Conservation (phyloP, 30 jellyfish, hydroid and myxozoan species). For the Turritopsis dohrnii region DNA sequence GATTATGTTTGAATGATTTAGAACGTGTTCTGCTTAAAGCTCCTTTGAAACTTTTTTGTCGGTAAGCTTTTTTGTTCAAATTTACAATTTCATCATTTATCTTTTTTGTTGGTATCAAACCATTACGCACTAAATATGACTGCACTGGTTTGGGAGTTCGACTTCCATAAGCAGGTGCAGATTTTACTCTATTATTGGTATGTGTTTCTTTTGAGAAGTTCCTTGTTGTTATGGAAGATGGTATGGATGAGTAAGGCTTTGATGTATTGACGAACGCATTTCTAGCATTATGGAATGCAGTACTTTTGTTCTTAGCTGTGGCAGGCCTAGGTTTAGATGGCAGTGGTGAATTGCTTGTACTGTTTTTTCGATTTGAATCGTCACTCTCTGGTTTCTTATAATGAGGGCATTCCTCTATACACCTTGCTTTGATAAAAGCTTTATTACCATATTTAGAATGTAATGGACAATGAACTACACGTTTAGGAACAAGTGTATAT, state of each 20-base stretch:
- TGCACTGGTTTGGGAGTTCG: constrained; percentile 34
- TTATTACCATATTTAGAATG: constrained; percentile 41
- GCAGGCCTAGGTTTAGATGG: background rate
- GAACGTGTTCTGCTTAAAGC: constrained; percentile 23
- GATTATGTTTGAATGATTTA: constrained; percentile 6
- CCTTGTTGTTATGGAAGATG: background rate
- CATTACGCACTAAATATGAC: constrained; percentile 73
- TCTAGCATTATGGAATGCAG: background rate
- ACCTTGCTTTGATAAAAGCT: constrained; percentile 34
- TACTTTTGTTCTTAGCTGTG: background rate
- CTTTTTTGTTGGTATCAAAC: constrained; percentile 56
- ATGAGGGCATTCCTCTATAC: constrained; percentile 47
- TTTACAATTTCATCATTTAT: background rate
- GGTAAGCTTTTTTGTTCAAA: background rate
- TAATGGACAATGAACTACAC: constrained; percentile 42
- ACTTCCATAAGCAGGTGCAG: background rate
- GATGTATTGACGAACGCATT: background rate
- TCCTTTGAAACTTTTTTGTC: constrained; percentile 61
- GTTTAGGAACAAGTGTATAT: background rate
- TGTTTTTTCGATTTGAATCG: background rate
- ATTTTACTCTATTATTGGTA: background rate
- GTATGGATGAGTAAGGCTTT: background rate
- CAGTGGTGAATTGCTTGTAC: background rate
- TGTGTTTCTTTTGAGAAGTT: constrained; percentile 5
- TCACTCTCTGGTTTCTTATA: constrained; percentile 1